Evolutionary conservation across 2,113 vertebrate genomes (phyloP), one percentile per base, ranked within the genome.

Genomic region (Tonatia bakeri): DNA sequence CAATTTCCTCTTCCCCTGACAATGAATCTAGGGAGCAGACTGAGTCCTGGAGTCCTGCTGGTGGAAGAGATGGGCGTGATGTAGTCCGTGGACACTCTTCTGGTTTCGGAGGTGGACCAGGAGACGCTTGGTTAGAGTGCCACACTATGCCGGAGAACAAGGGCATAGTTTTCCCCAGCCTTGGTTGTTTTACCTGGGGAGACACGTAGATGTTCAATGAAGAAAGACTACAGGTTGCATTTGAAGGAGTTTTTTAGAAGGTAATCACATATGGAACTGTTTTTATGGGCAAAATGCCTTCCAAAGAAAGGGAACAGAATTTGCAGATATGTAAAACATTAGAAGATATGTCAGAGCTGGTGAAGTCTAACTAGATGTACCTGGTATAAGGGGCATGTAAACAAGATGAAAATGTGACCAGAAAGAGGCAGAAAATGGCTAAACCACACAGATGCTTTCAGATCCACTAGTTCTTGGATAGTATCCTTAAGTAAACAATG

Each of bases 371-470:
- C 28, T 70, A 45, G 64, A 47, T 43, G 20, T 5, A 22, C 76
- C 47, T 64, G 3, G 6, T 38, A 12, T 17, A 61, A 82, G 11
- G 14, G 2, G 0, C 1, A 8, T 20, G 1, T 47, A 26, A 31
- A 28, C 40, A 47, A 76, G 36, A 2, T 17, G 15, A 40, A 43
- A 9, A 73, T 33, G 11, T 12, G 50, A 5, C 5, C 28, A 47
- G n/a, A 20, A 59, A 73, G 14, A 26, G 40, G 6, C 22, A 36
- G 24, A 20, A 52, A 56, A 33, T 19, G 16, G 11, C 7, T 69
- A 38, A 31, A 12, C 93, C 14, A 38, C 28, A 69, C 10, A 56
- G 45, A 1, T 6, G n/a, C 0, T 40, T 54, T 22, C 19, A 72
- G 20, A 28, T 31, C 20, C 47, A 6, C 52, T 31, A 20, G 36